A percentile compares a stretch with the other conserved stretches of the same genome.
phyloP scores from a whole-genome alignment of 2,888 invertebrate genomes.

The Tetheella fluctuosa region DNA sequence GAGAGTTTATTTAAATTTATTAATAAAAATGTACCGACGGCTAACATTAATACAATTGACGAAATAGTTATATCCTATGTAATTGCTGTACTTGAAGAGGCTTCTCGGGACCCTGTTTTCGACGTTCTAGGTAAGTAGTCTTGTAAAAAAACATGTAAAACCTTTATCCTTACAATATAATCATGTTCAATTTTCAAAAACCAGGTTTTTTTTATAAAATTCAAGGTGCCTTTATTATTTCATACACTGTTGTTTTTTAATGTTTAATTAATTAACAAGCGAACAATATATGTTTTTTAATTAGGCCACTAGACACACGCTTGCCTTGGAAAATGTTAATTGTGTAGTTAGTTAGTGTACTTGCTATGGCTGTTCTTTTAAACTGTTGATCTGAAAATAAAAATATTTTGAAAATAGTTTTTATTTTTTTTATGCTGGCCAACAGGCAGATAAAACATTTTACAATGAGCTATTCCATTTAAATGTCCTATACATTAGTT shows the following conservation, averaged over 20 bases:
- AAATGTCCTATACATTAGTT: no score
- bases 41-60: constrained; percentile 92
- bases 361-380: background rate
- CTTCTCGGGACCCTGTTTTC: constrained; percentile 90
- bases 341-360: background rate
- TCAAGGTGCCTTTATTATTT: background rate
- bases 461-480: no score
- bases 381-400: background rate
- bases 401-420: no score
- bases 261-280: constrained; percentile 32
- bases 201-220: background rate
- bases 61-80: constrained; percentile 96
- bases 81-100: constrained; percentile 94
- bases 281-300: constrained; percentile 19
- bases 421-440: no score
- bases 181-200: constrained; percentile 9
- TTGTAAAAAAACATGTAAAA: constrained; percentile 12
- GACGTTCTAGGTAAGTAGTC: constrained; percentile 87
- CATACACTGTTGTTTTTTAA: constrained; percentile 25
- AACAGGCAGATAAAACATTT: no score
- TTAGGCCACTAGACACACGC: constrained; percentile 23
- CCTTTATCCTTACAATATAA: background rate
- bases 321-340: constrained; percentile 24
- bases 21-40: constrained; percentile 90
- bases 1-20: constrained; percentile 93